These are phyloP conservation scores for Manduca sexta DNA, from an alignment of 1,140 invertebrate species.

Conservation along the genomic window DNA sequence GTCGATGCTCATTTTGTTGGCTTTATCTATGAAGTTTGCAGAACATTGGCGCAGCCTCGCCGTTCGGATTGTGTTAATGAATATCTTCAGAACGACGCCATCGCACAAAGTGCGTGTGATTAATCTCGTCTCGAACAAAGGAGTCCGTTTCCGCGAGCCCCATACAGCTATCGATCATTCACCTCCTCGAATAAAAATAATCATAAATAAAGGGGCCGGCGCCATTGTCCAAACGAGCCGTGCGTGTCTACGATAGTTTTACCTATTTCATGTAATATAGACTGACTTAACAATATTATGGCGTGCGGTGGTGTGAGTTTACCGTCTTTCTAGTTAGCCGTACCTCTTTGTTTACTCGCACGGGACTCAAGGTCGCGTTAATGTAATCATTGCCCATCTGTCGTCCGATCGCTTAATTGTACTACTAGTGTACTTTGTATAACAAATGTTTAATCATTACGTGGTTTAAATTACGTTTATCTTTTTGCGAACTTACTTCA, in stretches of 20 bases:
- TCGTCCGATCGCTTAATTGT: too few relatives aligned
- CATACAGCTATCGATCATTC: conserved; percentile 60
- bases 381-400: too few relatives aligned
- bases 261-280: conserved; percentile 25
- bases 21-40: neutral
- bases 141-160: conserved; percentile 52
- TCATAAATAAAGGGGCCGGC: conserved; percentile 61
- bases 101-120: conserved; percentile 59
- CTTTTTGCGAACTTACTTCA: too few relatives aligned
- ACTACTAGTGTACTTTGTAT: too few relatives aligned
- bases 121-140: conserved; percentile 65
- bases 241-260: conserved; percentile 52
- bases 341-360: too few relatives aligned
- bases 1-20: neutral
- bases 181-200: conserved; percentile 66
- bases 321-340: too few relatives aligned
- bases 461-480: too few relatives aligned
- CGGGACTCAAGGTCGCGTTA: too few relatives aligned
- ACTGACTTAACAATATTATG: conserved; percentile 3
- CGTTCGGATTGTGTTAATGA: conserved; percentile 44
- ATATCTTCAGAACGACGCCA: conserved; percentile 52
- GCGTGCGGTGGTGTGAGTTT: too few relatives aligned
- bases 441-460: too few relatives aligned
- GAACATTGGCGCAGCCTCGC: neutral
- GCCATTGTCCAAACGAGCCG: conserved; percentile 55